These are phyloP conservation scores for Chaetogeoica ovagalla DNA, from an alignment of 2,888 invertebrate species.

Conservation along the genomic window DNA sequence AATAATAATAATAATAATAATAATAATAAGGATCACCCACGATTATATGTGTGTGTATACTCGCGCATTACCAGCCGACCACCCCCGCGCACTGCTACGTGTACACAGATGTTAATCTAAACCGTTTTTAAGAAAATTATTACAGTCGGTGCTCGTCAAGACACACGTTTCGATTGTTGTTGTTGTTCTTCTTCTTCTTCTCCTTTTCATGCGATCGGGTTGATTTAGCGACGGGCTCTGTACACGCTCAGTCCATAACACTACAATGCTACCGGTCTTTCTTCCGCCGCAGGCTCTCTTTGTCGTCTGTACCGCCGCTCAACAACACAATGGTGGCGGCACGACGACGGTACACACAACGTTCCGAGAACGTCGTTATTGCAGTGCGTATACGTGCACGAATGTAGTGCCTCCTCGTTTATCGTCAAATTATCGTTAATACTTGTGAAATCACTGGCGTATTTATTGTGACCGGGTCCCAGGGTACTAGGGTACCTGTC, in stretches of 20 bases:
- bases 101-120: slow-evolving; percentile 37
- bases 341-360: slow-evolving; percentile 11
- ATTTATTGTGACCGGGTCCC: too few relatives aligned
- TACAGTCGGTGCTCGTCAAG: slow-evolving; percentile 18
- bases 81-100: slow-evolving; percentile 15
- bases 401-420: too few relatives aligned
- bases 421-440: too few relatives aligned
- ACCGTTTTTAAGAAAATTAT: slow-evolving; percentile 46
- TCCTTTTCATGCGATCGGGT: slow-evolving; percentile 42
- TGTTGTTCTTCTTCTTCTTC: too few relatives aligned
- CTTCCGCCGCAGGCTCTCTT: background rate
- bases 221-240: slow-evolving; percentile 29
- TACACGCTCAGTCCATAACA: background rate
- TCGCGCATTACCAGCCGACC: slow-evolving; percentile 26
- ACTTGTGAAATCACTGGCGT: too few relatives aligned
- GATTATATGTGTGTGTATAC: background rate
- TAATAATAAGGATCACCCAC: slow-evolving; percentile 46
- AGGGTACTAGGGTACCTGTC: too few relatives aligned
- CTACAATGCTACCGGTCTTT: slow-evolving; percentile 38
- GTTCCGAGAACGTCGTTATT: background rate
- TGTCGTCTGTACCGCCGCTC: background rate
- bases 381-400: too few relatives aligned
- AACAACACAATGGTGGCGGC: background rate
- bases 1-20: slow-evolving; percentile 12
- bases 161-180: slow-evolving; percentile 50